These are phyloP conservation scores for Drosophila suzukii DNA, from an alignment of 1,140 invertebrate genomes.

Conservation along the genomic window DNA sequence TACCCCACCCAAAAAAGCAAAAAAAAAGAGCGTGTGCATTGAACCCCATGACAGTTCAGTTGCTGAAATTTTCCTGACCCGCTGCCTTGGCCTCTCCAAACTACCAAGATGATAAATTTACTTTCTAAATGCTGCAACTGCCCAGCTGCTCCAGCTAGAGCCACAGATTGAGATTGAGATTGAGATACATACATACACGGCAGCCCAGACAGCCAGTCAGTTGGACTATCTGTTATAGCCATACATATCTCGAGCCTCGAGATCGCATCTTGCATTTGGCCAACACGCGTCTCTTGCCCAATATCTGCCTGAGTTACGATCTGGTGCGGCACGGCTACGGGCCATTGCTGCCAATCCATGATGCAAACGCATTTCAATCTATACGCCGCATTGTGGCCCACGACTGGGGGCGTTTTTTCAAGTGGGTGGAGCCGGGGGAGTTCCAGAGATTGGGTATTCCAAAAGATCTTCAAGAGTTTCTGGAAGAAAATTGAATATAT, in stretches of 20 bases:
- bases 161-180: conserved; percentile 14
- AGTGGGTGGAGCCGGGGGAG: conserved; percentile 7
- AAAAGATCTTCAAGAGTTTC: not conserved
- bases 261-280: conserved; percentile 73
- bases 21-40: conserved; percentile 60
- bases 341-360: conserved; percentile 55
- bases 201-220: not conserved
- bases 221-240: conserved; percentile 28
- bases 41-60: conserved; percentile 77
- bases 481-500: too few relatives aligned
- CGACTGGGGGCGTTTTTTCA: conserved; percentile 2
- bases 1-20: conserved; percentile 4
- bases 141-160: conserved; percentile 31
- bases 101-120: conserved; percentile 61
- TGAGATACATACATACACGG: conserved; percentile 16
- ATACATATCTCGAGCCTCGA: conserved; percentile 17
- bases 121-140: conserved; percentile 73
- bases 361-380: conserved; percentile 65
- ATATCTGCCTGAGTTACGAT: conserved; percentile 59
- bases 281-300: conserved; percentile 69
- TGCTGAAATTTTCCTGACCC: conserved; percentile 76
- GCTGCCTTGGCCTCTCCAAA: conserved; percentile 22
- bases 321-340: conserved; percentile 55
- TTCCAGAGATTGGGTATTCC: too few relatives aligned
- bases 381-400: conserved; percentile 44